Conservation (phyloP, 2,888 invertebrate species). For the Papilio protenor region DNA sequence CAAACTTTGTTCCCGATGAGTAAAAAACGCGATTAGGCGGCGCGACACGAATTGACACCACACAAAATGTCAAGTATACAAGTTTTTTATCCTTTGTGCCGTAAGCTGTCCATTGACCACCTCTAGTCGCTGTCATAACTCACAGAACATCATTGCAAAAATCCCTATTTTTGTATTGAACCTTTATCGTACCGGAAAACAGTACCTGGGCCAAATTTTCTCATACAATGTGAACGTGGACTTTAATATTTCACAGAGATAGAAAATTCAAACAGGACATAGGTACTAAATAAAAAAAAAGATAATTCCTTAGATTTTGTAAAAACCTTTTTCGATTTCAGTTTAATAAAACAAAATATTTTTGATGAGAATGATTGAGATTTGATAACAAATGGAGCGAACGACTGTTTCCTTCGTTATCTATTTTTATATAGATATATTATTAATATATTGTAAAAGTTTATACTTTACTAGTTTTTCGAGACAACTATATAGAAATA, state of each 20-base stretch:
- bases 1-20: not conserved
- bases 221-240: not conserved
- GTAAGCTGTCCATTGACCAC: not conserved
- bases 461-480: slow-evolving; percentile 49
- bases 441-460: slow-evolving; percentile 42
- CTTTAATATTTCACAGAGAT: not conserved
- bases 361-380: slow-evolving; percentile 17
- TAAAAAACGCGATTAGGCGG: not conserved
- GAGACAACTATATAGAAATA: slow-evolving; percentile 44
- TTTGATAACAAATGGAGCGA: slow-evolving; percentile 29
- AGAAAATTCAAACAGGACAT: not conserved
- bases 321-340: not conserved
- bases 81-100: not conserved
- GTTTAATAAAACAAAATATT: slow-evolving; percentile 8
- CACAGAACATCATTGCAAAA: not conserved
- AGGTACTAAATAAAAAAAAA: slow-evolving; percentile 10
- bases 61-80: not conserved
- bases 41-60: not conserved
- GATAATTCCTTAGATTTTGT: not conserved
- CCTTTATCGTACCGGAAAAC: not conserved
- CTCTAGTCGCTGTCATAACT: not conserved
- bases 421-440: slow-evolving; percentile 42
- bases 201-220: not conserved
- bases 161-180: slow-evolving; percentile 6
- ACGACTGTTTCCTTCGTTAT: slow-evolving; percentile 43